Evolutionary conservation across 2,797 vertebrate genomes (phyloP).

Genomic region (Gymnopithys bicolor): DNA sequence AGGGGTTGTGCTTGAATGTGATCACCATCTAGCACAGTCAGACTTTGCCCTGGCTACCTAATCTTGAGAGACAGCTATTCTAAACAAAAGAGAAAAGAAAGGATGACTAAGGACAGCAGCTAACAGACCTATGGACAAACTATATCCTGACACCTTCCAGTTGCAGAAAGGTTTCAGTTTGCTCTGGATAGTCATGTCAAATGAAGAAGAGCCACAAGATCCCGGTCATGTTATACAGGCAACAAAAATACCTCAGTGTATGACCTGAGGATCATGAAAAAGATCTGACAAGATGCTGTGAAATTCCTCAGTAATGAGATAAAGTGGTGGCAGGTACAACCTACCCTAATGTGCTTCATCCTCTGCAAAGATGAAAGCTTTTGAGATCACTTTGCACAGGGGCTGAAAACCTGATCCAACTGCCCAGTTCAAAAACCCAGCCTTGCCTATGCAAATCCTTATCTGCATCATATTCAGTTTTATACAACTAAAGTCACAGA

Average conservation of each 20-base stretch:
- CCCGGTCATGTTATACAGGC: neutral
- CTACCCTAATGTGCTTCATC: neutral
- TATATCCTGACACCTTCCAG: neutral
- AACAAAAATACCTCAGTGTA: neutral
- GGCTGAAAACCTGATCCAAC: neutral
- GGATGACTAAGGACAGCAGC: neutral
- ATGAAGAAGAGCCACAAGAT: neutral
- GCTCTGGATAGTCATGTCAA: neutral
- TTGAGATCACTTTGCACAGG: neutral
- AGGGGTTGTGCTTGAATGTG: neutral
- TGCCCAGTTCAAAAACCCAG: neutral
- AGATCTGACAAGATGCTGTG: neutral
- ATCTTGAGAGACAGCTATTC: neutral
- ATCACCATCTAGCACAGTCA: neutral
- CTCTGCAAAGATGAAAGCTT: neutral
- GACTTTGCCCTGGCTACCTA: neutral
- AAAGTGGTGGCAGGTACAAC: neutral
- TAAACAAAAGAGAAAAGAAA: neutral
- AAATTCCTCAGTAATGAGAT: neutral
- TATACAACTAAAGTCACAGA: neutral
- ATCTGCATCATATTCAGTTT: neutral
- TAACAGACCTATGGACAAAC: neutral
- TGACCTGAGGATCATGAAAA: neutral
- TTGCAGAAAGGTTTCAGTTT: neutral
- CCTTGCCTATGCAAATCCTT: neutral